These are phyloP conservation scores for Rhincodon typus DNA, from an alignment of 2,797 vertebrate genomes.

Conservation along the genomic window DNA sequence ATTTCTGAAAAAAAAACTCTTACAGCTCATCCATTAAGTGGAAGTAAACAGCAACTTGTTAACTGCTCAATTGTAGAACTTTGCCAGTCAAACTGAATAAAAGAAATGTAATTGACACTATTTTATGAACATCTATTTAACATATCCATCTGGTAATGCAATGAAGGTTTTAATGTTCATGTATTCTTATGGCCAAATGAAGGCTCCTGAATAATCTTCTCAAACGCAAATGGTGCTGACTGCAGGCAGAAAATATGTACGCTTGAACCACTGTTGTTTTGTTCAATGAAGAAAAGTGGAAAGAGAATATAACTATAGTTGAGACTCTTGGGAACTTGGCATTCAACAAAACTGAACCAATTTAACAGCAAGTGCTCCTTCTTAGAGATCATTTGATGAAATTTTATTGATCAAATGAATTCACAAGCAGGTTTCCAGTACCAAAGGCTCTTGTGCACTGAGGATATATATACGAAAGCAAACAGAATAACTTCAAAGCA, in stretches of 20 bases:
- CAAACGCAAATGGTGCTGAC: background rate
- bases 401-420: conserved; percentile 30
- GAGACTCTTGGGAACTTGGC: background rate
- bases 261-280: background rate
- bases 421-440: background rate
- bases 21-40: no score
- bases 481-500: background rate
- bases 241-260: background rate
- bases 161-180: background rate
- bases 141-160: background rate
- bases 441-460: background rate
- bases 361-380: background rate
- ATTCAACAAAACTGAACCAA: background rate
- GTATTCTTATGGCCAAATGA: background rate
- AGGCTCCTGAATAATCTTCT: background rate
- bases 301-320: background rate
- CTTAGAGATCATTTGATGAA: background rate
- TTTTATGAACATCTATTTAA: background rate
- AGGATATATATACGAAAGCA: no score
- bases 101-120: background rate
- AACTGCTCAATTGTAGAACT: background rate
- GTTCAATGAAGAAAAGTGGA: background rate
- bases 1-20: background rate
- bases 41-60: background rate
- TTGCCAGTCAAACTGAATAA: background rate